Base-by-base conservation (phyloP, 2,888 invertebrate genomes). In the Parascotia fuliginaria region DNA sequence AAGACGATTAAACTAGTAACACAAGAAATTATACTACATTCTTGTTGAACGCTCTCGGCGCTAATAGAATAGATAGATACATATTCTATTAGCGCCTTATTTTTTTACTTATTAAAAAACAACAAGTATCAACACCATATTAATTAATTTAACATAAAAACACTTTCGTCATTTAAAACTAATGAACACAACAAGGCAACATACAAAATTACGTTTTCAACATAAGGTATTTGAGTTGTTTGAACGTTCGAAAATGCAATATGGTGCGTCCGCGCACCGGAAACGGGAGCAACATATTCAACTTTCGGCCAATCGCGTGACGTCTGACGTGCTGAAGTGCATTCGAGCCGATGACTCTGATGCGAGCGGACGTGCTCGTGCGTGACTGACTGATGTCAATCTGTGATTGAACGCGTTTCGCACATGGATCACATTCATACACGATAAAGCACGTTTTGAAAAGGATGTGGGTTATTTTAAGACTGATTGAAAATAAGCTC, bases 271-370 rank as follows among this genome's bases (percentile, higher is more conserved):
- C 52, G 61, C 73, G 70, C 80, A 83, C 86, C 88, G 89, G 89
- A 89, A 89, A 84, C 84, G 81, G 88, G 85, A 70, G 78, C 81
- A 83, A 80, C 75, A 77, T n/a, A 74, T 81, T 83, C 83, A 83
- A 83, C 83, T 83, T 85, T 71, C 67, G 66, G 70, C 72, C 75
- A 75, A 74, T 70, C 42, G 46, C 67, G 66, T 65, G 54, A 53
- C 42, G 46, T 67, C 65, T 65, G 54, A 53, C 51, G 55, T 32
- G 32, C 11, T 22, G 28, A 13, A 4, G 27, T 63, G 72, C 79
- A 78, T 70, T 77, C 73, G 75, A 73, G 64, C 68, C 65, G 73
- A 62, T 75, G 77, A 78, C 73, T 75, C 65, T 67, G 60, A 64
- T 47, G 60, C 54, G 58, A 70, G 61, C 78, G 81, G 77, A 79